Evolutionary conservation across 1,140 invertebrate genomes (phyloP), one percentile per base, ranked within the genome.

Genomic region (Helicoverpa zea): DNA sequence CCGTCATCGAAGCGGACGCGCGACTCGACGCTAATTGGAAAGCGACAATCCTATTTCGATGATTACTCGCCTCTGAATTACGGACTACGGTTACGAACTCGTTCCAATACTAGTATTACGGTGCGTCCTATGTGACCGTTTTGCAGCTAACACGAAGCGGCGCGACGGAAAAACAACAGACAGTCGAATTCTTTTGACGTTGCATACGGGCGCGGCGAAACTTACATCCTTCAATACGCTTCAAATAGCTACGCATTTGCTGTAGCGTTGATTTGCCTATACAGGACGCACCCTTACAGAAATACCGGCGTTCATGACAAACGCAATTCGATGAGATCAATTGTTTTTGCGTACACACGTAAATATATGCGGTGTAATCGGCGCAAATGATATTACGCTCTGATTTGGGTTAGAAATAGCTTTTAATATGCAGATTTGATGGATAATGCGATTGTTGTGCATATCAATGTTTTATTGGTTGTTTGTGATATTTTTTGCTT

Each of bases 21-120:
- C 85, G 88, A 89, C 88, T 82, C 86, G 73, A 74, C 85, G 85
- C 88, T 94, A 92, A 92, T 94, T 94, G 91, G 89, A 94, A 93
- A 92, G 87, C 91, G 90, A 90, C 91, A 93, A 94, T 94, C 91
- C 92, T 92, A 92, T 92, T 92, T 90, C 90, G 88, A 92, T 92
- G 90, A 92, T 92, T 92, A 93, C 90, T 91, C 88, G 85, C 84
- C 85, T 87, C 86, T 68, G 81, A 80, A 58, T 79, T 64, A 66
- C 63, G 49, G 18, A n/a, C n/a, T 79, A n/a, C 78, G 66, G 79
- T 84, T 81, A 84, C 72, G 23, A 64, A 79, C 64, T 79, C 68
- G 58, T 81, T 61, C 30, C 66, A 35, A 29, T 64, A 66, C n/a
- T 47, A 58, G 63, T 82, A 77, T 82, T 79, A 82, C 59, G 70